Evolutionary conservation across 2,888 invertebrate genomes (phyloP).

Genomic region (Leptarthrus brevirostris): DNA sequence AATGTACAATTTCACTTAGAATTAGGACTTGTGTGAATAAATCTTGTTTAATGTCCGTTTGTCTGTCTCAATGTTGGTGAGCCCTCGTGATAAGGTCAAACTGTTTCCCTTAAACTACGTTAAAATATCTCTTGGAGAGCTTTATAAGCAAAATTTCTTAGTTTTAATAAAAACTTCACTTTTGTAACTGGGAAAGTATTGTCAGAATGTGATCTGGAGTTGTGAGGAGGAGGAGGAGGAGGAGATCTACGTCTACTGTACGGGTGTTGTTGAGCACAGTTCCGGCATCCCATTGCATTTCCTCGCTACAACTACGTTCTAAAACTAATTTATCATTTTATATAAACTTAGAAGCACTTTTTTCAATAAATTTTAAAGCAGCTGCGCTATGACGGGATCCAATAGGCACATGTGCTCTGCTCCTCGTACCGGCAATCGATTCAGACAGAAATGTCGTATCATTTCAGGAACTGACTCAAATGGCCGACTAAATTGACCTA

Average conservation of each 20-base stretch:
- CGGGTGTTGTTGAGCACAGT: not conserved
- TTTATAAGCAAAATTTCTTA: slow-evolving; percentile 24
- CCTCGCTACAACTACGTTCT: too few species aligned
- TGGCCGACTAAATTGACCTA: slow-evolving; percentile 93
- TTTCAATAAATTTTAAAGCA: slow-evolving; percentile 69
- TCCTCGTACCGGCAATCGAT: slow-evolving; percentile 92
- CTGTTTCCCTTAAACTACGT: slow-evolving; percentile 37
- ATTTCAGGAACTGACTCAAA: slow-evolving; percentile 94
- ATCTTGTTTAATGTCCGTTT: not conserved
- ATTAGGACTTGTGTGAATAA: not conserved
- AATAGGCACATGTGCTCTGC: slow-evolving; percentile 96
- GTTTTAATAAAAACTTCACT: not conserved
- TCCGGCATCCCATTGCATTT: not conserved
- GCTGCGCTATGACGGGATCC: slow-evolving; percentile 89
- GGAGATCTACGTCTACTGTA: not conserved
- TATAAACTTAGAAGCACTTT: not conserved
- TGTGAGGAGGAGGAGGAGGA: slow-evolving; percentile 17
- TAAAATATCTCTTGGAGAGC: slow-evolving; percentile 46
- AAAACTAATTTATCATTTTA: too few species aligned
- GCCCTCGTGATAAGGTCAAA: slow-evolving; percentile 32
- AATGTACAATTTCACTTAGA: slow-evolving; percentile 22
- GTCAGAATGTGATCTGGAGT: slow-evolving; percentile 27
- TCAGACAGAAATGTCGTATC: slow-evolving; percentile 92
- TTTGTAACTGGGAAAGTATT: slow-evolving; percentile 38
- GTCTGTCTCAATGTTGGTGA: not conserved